Base-by-base conservation (phyloP, 2,888 invertebrate species). In the Oligia strigilis region DNA sequence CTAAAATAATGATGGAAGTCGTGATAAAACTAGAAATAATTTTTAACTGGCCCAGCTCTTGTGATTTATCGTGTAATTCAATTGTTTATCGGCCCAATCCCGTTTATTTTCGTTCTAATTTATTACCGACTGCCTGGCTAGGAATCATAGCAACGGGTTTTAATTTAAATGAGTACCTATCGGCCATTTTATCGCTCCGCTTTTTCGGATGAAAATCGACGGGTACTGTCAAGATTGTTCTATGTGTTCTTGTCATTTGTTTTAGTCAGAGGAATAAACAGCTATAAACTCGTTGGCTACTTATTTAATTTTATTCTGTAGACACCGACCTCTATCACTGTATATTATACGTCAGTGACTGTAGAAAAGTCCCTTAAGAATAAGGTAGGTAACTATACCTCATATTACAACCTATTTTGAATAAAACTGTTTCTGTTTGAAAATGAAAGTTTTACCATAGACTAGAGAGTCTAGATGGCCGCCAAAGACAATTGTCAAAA, bases 31-130 rank as follows among this genome's bases (percentile, higher is more conserved):
- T 87, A 65, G 58, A 66, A 86, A 77, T 72, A 84, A 81, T 86
- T 76, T 84, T 80, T 67, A 55, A 43, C 69, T 72, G 73, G 65
- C 66, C 66, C 70, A 80, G 84, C 72, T 80, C 80, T 81, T 78
- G 74, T 91, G 88, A 92, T 91, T 91, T 91, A 92, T 89, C 79
- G 80, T 82, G 82, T 88, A 88, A 89, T 88, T 84, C 85, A 87
- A 91, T 88, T 91, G 86, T 90, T 91, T 91, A 89, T 90, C 80
- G 81, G 79, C 75, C 75, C 82, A 84, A 88, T 87, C 81, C 82
- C 75, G 88, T 90, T 88, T 90, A 90, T 89, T 92, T 90, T 89
- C 81, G 49, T 80, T 79, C 78, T 88, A 86, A 89, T 90, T 92
- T 90, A 90, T 89, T 84, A 84, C 85, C 23, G 71, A 72, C 74